phyloP scores from a whole-genome alignment of 2,888 invertebrate species.

The Pycnomerus fuliginosus region DNA sequence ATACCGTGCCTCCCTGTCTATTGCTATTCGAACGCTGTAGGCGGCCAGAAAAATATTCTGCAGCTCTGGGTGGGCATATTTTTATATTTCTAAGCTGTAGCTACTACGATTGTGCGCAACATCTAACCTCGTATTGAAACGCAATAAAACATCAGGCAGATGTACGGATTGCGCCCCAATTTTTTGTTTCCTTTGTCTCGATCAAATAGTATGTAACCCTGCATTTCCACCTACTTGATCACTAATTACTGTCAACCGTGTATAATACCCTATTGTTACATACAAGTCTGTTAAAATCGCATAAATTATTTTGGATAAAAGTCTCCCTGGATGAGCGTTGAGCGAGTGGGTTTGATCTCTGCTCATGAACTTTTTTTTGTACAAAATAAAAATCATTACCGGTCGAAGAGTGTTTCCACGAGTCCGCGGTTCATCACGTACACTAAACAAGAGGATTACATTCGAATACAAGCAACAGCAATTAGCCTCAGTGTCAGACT shows the following conservation, averaged over 20 bases:
- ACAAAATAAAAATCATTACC: neutral
- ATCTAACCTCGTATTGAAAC: too few relatives aligned
- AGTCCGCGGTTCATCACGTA: constrained; percentile 32
- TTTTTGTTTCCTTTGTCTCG: constrained; percentile 49
- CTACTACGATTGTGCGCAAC: too few relatives aligned
- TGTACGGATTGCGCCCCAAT: constrained; percentile 45
- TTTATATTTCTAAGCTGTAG: too few relatives aligned
- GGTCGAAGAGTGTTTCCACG: neutral
- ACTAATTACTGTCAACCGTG: constrained; percentile 51
- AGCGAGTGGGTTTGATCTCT: constrained; percentile 1
- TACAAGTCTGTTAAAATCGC: constrained; percentile 51
- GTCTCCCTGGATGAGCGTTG: neutral
- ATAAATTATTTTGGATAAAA: constrained; percentile 45
- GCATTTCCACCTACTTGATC: constrained; percentile 55
- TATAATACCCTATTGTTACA: constrained; percentile 48
- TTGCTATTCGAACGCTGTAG: too few relatives aligned
- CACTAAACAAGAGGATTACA: constrained; percentile 39
- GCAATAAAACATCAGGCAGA: constrained; percentile 41
- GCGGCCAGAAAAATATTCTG: too few relatives aligned
- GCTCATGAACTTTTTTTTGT: neutral
- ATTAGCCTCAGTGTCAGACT: constrained; percentile 37
- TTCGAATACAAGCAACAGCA: constrained; percentile 40
- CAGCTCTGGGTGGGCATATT: too few relatives aligned
- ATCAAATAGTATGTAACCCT: constrained; percentile 47
- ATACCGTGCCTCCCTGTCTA: too few relatives aligned